Base-by-base conservation (phyloP, 2,113 vertebrate genomes). In the Centrocercus urophasianus region DNA sequence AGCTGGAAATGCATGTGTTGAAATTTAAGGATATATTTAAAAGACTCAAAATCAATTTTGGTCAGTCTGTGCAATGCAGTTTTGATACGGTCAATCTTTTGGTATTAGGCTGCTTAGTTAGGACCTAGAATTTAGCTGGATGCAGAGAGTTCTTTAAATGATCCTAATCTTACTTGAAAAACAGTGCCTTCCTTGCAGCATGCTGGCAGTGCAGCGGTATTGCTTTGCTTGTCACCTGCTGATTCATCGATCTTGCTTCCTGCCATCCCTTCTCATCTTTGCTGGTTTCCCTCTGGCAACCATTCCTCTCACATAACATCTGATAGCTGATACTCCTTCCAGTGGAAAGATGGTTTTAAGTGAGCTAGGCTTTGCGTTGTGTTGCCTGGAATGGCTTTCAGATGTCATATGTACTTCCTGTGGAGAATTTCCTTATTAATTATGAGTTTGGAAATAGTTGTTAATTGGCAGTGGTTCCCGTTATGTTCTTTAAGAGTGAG, bases 181-280 rank as follows among this genome's bases (percentile, higher is more conserved):
- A 48, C 6, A 0, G 42, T 28, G 11, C 25, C 28, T 83, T 42
- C 48, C 42, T 38, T 80, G 67, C 40, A 57, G 52, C 15, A 1
- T 16, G 45, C 63, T 83, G 84, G 10, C 27, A 30, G 30, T 4
- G 19, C 0, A 0, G 12, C 17, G 36, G 18, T 63, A 45, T 2
- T 54, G 64, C 63, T 71, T 67, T 81, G 56, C 64, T 48, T 66
- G 56, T 45, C 60, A 30, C 32, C 65, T 86, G 69, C 88, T 86
- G 90, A 59, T 63, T 66, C 74, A 80, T 38, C 0, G 3, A 3
- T 63, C 34, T 50, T 48, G 27, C 74, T 66, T 92, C 70, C 91
- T 93, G 81, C 66, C 1, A 0, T 22, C 77, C 30, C 59, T 75
- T 2, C 34, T 57, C 7, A 1, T 25, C 73, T 48, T 65, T 61